A percentile compares a stretch with the other conserved stretches of the same genome.
Conservation (phyloP, 1,140 invertebrate genomes). For the Yoshiicerus persimilis region DNA sequence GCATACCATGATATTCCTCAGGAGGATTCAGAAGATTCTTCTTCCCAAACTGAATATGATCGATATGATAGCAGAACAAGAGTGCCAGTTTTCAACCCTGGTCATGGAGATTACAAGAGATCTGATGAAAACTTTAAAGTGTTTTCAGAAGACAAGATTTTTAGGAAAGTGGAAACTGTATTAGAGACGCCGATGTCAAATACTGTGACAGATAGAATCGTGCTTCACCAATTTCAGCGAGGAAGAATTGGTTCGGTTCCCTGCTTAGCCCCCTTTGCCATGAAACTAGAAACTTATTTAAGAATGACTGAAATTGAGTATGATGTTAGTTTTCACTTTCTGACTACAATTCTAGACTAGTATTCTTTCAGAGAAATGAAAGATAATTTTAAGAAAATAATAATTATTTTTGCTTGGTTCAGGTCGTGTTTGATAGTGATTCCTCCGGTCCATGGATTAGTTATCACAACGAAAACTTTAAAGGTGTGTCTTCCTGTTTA, state of each 20-base stretch:
- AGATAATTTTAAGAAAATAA: no score
- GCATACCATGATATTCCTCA: background rate
- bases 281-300: slow-evolving; percentile 50
- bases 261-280: slow-evolving; percentile 41
- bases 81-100: background rate
- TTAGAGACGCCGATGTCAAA: background rate
- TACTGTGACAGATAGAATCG: background rate
- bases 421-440: background rate
- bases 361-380: no score
- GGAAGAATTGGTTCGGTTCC: slow-evolving; percentile 29
- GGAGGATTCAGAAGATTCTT: background rate
- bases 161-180: background rate
- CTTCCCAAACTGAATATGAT: background rate
- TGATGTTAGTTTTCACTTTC: slow-evolving; percentile 34
- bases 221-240: background rate
- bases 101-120: background rate
- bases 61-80: background rate
- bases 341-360: background rate
- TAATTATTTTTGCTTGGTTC: background rate
- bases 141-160: no score
- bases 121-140: background rate
- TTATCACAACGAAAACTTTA: background rate
- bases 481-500: background rate
- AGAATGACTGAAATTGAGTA: slow-evolving; percentile 47
- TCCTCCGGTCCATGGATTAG: background rate